Base-by-base conservation (phyloP, 2,113 vertebrate genomes). In the Symphodus melops region DNA sequence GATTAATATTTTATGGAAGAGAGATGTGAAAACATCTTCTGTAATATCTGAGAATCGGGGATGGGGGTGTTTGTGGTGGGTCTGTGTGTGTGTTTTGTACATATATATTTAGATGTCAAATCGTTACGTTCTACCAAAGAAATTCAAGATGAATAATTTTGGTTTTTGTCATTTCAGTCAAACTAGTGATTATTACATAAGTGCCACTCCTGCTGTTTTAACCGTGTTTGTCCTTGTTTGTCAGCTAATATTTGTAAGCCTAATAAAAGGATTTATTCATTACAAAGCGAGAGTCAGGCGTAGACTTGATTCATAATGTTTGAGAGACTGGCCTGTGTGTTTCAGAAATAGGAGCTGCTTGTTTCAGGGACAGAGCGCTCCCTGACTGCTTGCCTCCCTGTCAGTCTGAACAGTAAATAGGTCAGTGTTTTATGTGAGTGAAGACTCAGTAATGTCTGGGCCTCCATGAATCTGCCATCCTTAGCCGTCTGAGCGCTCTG, bases 381-480 rank as follows among this genome's bases (percentile, higher is more conserved):
- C 51, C 81, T 63, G 60, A 42, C 44, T 63, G 60, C 49, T 52
- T 74, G 41, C 61, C 75, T 80, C 76, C 39, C 75, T 60, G 78
- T 84, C 75, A 55, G 77, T 68, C 81, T 76, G 65, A 72, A 58
- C 68, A 74, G 74, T 89, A 92, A 92, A 91, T 91, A 90, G 92
- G 91, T 93, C 89, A 90, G 74, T 84, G 84, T 88, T 89, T 84
- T 86, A 87, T 84, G 84, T 71, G 66, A 83, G 79, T 28, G 59
- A 84, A 75, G 83, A 83, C 84, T 87, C 79, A 37, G 74, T 81
- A 49, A 72, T 71, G 75, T 88, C 86, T 84, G 73, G 57, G 67
- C 69, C 53, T 80, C 79, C 63, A 11, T 72, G 58, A 75, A 75
- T 83, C 46, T 79, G 73, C 73, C 71, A 58, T 84, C 78, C 84